A percentile compares a stretch with the other conserved stretches of the same genome.
phyloP scores from a whole-genome alignment of 1,140 invertebrate genomes.

The Rhagoletis zephyria region DNA sequence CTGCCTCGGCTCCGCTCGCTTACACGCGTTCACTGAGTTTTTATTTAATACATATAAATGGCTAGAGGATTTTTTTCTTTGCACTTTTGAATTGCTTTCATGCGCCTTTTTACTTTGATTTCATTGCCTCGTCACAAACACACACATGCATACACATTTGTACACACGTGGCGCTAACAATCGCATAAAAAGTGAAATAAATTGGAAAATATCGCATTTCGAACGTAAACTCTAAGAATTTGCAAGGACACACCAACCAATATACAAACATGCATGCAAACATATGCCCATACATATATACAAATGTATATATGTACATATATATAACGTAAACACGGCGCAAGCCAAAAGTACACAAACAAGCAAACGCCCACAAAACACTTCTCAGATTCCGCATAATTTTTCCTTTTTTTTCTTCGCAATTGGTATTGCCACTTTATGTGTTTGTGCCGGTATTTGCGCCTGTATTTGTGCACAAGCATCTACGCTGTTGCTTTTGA shows the following conservation, averaged over 20 bases:
- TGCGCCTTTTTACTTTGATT: conserved; percentile 58
- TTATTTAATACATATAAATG: not conserved
- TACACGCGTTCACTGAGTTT: too few species aligned
- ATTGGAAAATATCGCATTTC: conserved; percentile 51
- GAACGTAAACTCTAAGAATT: conserved; percentile 36
- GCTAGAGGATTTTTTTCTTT: not conserved
- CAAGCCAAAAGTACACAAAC: not conserved
- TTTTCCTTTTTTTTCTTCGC: not conserved
- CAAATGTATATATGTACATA: not conserved
- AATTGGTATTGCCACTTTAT: conserved; percentile 16
- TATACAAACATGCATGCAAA: too few species aligned
- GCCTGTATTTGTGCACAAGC: not conserved
- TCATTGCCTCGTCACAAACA: conserved; percentile 56
- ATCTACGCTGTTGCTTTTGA: conserved; percentile 27
- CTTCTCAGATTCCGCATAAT: not conserved
- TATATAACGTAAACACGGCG: not conserved
- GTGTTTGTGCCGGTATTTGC: not conserved
- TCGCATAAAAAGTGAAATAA: conserved; percentile 52
- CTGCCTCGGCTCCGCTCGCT: too few species aligned
- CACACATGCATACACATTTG: not conserved
- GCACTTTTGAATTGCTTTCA: conserved; percentile 24
- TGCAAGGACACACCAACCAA: not conserved
- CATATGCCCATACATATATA: too few species aligned
- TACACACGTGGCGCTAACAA: conserved; percentile 46
- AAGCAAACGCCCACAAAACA: not conserved